These are phyloP conservation scores for Tetraneura akinire DNA, from an alignment of 1,140 invertebrate species.

Conservation along the genomic window DNA sequence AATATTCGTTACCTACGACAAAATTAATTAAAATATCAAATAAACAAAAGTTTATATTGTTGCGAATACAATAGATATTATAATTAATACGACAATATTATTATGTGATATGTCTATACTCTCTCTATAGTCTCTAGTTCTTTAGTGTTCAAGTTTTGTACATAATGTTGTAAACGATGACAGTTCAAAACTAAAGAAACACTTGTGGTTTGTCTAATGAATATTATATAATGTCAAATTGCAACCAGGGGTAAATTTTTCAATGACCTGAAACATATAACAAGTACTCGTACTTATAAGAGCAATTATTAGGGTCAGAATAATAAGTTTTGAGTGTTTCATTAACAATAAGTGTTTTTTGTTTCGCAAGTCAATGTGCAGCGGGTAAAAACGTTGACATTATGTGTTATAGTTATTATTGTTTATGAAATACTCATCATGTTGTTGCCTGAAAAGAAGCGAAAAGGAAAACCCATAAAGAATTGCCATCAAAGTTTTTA, in stretches of 20 bases:
- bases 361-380: slow-evolving; percentile 16
- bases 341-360: slow-evolving; percentile 15
- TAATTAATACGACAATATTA: too few relatives aligned
- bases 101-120: too few relatives aligned
- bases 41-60: not conserved
- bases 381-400: not conserved
- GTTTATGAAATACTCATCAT: not conserved
- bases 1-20: too few relatives aligned
- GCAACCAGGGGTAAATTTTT: slow-evolving; percentile 16
- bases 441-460: not conserved
- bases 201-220: slow-evolving; percentile 19
- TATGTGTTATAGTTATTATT: not conserved
- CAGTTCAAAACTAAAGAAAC: slow-evolving; percentile 24
- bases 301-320: slow-evolving; percentile 18
- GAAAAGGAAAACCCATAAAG: not conserved
- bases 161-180: slow-evolving; percentile 3
- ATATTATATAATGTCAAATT: slow-evolving; percentile 24
- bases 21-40: slow-evolving; percentile 56
- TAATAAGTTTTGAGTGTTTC: slow-evolving; percentile 23
- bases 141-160: too few relatives aligned
- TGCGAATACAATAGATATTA: not conserved
- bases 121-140: too few relatives aligned
- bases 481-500: not conserved
- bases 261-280: not conserved
- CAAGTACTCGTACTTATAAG: slow-evolving; percentile 5